These are phyloP conservation scores for Struthio camelus DNA, from an alignment of 2,113 vertebrate genomes.

Conservation along the genomic window DNA sequence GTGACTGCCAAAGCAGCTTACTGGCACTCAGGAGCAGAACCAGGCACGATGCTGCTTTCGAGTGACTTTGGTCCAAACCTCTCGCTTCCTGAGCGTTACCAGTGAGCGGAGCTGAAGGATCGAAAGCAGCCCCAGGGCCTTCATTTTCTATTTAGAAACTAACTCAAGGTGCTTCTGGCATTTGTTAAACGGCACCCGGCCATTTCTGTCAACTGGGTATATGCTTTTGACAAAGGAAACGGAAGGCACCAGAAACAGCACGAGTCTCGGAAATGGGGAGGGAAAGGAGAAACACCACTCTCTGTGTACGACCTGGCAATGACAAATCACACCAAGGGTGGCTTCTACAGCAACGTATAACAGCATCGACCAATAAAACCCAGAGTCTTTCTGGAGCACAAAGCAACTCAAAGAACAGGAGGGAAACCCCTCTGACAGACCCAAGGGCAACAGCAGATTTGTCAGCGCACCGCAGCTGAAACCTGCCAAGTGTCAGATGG, in stretches of 20 bases:
- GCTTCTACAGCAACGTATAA: neutral
- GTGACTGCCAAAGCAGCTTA: neutral
- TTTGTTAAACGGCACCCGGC: neutral
- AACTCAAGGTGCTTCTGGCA: neutral
- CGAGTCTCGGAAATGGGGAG: neutral
- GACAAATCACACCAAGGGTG: neutral
- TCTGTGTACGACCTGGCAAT: neutral
- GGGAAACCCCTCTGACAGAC: neutral
- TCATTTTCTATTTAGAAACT: neutral
- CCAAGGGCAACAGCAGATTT: neutral
- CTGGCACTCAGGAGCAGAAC: neutral
- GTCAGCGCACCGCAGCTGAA: neutral
- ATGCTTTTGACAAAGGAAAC: neutral
- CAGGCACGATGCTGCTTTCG: neutral
- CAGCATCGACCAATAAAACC: neutral
- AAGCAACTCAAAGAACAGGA: neutral
- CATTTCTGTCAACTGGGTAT: neutral
- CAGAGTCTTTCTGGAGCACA: neutral
- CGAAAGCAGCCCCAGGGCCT: neutral
- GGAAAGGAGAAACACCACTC: neutral
- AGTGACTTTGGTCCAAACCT: neutral
- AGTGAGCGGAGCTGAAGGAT: fast-evolving
- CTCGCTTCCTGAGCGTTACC: fast-evolving
- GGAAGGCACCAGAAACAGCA: neutral
- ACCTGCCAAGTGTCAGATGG: neutral